Conservation (phyloP, 2,113 vertebrate genomes). For the Tringa solitaria region DNA sequence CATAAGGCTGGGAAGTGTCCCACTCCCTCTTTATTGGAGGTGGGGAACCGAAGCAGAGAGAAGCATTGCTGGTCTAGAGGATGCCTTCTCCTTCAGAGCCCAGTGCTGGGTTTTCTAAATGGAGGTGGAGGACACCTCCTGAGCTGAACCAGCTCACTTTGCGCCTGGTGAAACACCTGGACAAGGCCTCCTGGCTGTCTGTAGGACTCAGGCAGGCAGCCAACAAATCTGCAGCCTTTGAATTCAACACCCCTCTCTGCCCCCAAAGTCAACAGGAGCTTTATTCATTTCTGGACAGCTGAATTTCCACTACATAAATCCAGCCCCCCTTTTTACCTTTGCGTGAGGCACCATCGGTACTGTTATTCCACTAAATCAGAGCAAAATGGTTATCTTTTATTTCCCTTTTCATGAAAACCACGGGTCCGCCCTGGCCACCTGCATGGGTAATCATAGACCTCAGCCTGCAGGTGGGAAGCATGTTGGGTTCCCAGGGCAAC, state of each 20-base stretch:
- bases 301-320: background rate
- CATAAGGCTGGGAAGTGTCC: background rate
- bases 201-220: background rate
- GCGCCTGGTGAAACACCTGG: background rate
- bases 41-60: background rate
- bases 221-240: background rate
- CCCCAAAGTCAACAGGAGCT: background rate
- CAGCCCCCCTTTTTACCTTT: background rate
- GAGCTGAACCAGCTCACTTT: background rate
- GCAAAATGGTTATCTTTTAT: background rate
- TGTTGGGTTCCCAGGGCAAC: background rate
- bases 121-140: background rate
- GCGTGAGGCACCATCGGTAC: background rate
- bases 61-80: accelerated
- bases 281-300: background rate
- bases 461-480: background rate
- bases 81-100: background rate
- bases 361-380: background rate
- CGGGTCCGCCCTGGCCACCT: background rate
- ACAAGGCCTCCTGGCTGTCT: background rate
- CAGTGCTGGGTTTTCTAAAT: background rate
- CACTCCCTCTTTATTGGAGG: background rate
- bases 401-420: background rate
- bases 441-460: background rate
- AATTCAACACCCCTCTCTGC: background rate